Percentiles rank a stretch among this genome's conserved stretches.
Conservation (phyloP, 1,140 invertebrate species). For the Sminthurinus signatus region DNA sequence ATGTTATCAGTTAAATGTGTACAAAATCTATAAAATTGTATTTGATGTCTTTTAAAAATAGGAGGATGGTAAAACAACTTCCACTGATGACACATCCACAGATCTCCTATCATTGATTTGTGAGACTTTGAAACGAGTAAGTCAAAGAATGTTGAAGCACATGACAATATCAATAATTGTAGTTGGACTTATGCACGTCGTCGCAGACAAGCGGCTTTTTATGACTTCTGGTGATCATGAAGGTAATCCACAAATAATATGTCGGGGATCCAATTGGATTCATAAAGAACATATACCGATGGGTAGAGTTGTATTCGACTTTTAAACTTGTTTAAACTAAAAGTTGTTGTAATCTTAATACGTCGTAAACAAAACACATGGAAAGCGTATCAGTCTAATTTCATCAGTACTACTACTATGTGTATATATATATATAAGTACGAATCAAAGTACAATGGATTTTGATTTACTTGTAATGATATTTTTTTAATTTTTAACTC, state of each 20-base stretch:
- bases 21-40: neutral
- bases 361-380: too few species aligned
- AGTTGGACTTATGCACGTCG: conserved; percentile 30
- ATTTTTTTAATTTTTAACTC: too few species aligned
- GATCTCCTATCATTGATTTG: conserved; percentile 9
- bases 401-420: too few species aligned
- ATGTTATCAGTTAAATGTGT: too few species aligned
- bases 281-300: conserved; percentile 28
- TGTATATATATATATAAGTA: too few species aligned
- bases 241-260: conserved; percentile 15
- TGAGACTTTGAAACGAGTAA: conserved; percentile 2
- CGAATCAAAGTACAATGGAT: too few species aligned
- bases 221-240: conserved; percentile 7
- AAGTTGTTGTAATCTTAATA: too few species aligned
- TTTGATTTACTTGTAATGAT: too few species aligned
- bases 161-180: conserved; percentile 22
- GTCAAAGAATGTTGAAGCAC: neutral
- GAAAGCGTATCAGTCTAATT: too few species aligned
- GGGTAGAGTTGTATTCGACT: too few species aligned
- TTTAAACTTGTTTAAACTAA: too few species aligned
- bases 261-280: conserved; percentile 17
- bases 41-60: too few species aligned
- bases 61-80: conserved; percentile 9
- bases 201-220: conserved; percentile 28
- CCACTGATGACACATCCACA: neutral